Base-by-base conservation (phyloP, 2,888 invertebrate species). In the Dasypolia templi region DNA sequence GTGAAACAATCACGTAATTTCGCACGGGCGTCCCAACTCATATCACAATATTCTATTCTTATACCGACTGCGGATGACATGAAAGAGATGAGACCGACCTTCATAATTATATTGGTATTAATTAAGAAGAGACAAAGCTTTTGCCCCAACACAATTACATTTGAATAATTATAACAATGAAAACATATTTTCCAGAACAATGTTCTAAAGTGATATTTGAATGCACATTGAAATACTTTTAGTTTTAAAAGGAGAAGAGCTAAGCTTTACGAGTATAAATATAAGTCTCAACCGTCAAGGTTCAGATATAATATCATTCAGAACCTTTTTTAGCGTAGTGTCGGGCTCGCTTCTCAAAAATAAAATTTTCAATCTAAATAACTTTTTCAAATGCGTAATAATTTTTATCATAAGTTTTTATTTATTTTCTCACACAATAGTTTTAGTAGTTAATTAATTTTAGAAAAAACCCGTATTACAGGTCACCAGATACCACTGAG, bases 151-250 rank as follows among this genome's bases (percentile, higher is more conserved):
- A 78, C 82, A 86, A 87, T 88, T 85, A 86, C 84, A 86, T 88
- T 81, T 77, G 72, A 86, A 86, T 87, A 86, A 85, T 83, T 81
- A 65, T 70, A 49, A 84, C 86, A 82, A 85, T 81, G 81, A 74
- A 84, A 84, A 82, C 77, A 84, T 79, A 86, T 88, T 86, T 85
- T 73, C 75, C 53, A 63, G 75, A 69, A 65, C 46, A 55, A n/a
- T 72, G 35, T 66, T 58, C 17, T 55, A 17, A 72, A 78, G 61
- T 44, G 49, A 62, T 65, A 66, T 67, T 61, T 66, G 29, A 72
- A 68, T 55, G 61, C 59, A 69, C 63, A 70, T 55, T 59, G 49
- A 14, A 77, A 68, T 55, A 49, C 65, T 81, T 75, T 83, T 72
- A 56, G 62, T 67, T 66, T 32, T n/a, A 19, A n/a, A 67, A 29